Conservation (phyloP, 92 coral and sea anemone genomes). For the Bergia sp. region DNA sequence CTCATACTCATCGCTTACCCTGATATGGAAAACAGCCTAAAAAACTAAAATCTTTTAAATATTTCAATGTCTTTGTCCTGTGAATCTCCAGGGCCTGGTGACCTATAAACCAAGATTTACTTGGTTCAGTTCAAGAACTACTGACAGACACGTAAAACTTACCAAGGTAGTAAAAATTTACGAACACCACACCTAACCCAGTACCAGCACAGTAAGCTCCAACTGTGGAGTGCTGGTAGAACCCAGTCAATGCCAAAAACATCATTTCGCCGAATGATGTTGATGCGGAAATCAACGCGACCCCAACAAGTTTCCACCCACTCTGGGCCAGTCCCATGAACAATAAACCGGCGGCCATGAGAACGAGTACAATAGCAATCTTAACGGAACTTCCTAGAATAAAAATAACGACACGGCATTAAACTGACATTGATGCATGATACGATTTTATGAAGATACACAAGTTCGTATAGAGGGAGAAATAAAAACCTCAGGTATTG, state of each 20-base stretch:
- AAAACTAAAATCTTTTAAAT: no score
- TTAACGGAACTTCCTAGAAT: not conserved
- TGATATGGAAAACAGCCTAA: no score
- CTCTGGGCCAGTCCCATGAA: not conserved
- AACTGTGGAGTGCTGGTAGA: conserved; percentile 3
- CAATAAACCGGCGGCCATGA: not conserved
- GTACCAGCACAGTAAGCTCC: conserved; percentile 18
- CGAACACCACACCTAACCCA: not conserved
- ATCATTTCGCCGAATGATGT: not conserved
- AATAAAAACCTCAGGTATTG: no score
- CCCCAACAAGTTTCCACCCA: conserved; percentile 6
- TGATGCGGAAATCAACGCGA: not conserved
- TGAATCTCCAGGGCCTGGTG: no score
- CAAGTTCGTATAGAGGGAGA: no score
- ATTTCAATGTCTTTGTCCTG: no score
- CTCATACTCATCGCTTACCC: no score
- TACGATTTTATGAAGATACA: no score
- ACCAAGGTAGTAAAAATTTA: not conserved
- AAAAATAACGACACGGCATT: no score
- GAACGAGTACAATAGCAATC: not conserved
- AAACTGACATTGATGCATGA: no score
- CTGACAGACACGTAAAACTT: not conserved
- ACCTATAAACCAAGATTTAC: no score
- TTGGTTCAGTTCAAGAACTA: no score
- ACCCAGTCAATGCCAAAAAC: not conserved